phyloP scores from a whole-genome alignment of 2,113 vertebrate genomes.

The Zootoca vivipara region DNA sequence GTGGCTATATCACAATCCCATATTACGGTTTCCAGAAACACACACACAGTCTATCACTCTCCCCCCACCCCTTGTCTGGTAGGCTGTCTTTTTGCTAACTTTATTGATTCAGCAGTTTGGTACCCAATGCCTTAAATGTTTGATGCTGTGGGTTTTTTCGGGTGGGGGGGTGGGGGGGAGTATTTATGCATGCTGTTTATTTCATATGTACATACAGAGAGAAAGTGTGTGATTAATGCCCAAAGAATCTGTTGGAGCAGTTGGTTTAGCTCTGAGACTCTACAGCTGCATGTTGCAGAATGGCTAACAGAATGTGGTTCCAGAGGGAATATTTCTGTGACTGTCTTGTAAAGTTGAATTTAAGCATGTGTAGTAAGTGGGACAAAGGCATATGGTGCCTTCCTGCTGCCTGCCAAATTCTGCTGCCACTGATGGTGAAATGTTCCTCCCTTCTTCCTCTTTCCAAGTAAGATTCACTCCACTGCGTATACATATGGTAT shows the following conservation, averaged over 20 bases:
- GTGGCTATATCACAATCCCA: not conserved
- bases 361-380: not conserved
- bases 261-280: not conserved
- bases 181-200: not conserved
- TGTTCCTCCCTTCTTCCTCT: not conserved
- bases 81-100: not conserved
- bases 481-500: not conserved
- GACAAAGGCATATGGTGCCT: slow-evolving; percentile 2
- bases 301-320: not conserved
- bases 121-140: not conserved
- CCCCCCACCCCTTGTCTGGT: not conserved
- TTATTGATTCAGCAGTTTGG: not conserved
- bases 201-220: not conserved
- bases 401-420: slow-evolving; percentile 13
- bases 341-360: not conserved
- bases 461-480: not conserved
- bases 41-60: too few species aligned
- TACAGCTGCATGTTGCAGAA: not conserved
- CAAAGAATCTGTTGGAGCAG: not conserved
- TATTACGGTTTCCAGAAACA: too few species aligned
- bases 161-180: too few species aligned
- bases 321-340: slow-evolving; percentile 1
- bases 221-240: not conserved
- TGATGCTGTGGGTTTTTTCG: not conserved
- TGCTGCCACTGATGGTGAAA: not conserved